Conservation (phyloP, 2,797 vertebrate genomes). For the Erithacus rubecula region DNA sequence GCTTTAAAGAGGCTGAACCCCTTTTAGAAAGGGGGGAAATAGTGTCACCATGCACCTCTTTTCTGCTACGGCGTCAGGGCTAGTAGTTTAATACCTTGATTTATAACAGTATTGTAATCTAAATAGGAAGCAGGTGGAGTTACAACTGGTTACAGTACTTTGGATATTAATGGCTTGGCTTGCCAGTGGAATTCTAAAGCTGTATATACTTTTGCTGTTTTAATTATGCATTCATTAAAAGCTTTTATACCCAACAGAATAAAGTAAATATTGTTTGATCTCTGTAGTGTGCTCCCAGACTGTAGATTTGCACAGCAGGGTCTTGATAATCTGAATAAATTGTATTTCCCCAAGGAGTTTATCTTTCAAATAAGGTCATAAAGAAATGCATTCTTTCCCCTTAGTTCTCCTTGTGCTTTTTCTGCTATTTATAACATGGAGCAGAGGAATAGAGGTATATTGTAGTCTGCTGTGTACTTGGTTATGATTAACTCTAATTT, state of each 20-base stretch:
- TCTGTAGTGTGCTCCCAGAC: constrained; percentile 84
- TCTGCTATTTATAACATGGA: constrained; percentile 67
- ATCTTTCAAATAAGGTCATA: constrained; percentile 86
- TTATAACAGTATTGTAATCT: constrained; percentile 74
- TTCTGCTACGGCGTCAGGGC: neutral
- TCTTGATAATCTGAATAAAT: constrained; percentile 88
- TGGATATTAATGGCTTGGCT: constrained; percentile 81
- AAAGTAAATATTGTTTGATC: constrained; percentile 90
- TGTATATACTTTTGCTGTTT: constrained; percentile 80
- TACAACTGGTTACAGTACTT: constrained; percentile 71
- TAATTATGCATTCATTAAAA: constrained; percentile 89
- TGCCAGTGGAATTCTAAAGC: constrained; percentile 79
- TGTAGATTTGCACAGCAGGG: constrained; percentile 87
- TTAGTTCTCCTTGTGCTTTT: constrained; percentile 76
- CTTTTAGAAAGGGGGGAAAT: neutral
- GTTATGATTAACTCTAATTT: constrained; percentile 71
- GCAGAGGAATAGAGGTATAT: constrained; percentile 52
- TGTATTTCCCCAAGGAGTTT: constrained; percentile 85
- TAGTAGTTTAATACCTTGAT: constrained; percentile 66
- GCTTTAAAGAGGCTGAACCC: neutral
- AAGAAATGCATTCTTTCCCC: constrained; percentile 78
- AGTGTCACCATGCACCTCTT: neutral
- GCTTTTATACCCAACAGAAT: constrained; percentile 85
- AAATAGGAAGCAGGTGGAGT: constrained; percentile 80
- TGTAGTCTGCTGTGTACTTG: constrained; percentile 51